phyloP scores from a whole-genome alignment of 2,888 invertebrate genomes.

The Drosophila birchii region DNA sequence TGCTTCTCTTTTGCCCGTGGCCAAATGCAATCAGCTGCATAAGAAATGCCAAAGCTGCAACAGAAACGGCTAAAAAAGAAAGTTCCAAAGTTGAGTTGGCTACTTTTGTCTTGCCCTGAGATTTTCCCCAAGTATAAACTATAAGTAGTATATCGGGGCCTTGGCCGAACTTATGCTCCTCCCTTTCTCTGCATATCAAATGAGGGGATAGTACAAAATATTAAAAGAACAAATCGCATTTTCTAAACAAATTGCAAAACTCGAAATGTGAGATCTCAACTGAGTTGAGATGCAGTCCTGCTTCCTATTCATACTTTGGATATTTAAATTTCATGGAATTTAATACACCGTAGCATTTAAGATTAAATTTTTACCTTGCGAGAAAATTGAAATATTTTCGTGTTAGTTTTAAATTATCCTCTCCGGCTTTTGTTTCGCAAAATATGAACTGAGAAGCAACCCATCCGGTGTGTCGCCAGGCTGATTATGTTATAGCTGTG shows the following conservation, averaged over 20 bases:
- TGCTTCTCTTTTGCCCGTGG: constrained; percentile 48
- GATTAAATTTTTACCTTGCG: background rate
- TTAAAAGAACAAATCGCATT: constrained; percentile 13
- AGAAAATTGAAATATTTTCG: background rate
- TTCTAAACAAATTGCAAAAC: constrained; percentile 46
- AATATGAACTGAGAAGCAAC: constrained; percentile 7
- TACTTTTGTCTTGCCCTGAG: constrained; percentile 50
- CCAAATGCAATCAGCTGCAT: constrained; percentile 62
- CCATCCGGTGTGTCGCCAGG: constrained; percentile 25
- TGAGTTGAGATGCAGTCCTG: background rate
- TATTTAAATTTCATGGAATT: too few species aligned
- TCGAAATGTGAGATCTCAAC: constrained; percentile 39
- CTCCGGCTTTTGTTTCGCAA: background rate
- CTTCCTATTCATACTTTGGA: background rate
- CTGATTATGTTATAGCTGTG: constrained; percentile 59
- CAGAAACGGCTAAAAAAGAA: constrained; percentile 49
- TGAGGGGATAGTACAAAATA: constrained; percentile 6
- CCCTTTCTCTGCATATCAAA: constrained; percentile 33
- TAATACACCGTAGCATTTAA: background rate
- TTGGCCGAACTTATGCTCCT: constrained; percentile 25
- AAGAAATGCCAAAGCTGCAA: constrained; percentile 36
- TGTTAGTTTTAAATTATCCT: background rate
- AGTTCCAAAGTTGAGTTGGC: constrained; percentile 50
- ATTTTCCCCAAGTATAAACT: constrained; percentile 32
- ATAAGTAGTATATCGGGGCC: constrained; percentile 35